Evolutionary conservation across 1,140 invertebrate genomes (phyloP), one percentile per base, ranked within the genome.

Genomic region (Microplitis mediator): DNA sequence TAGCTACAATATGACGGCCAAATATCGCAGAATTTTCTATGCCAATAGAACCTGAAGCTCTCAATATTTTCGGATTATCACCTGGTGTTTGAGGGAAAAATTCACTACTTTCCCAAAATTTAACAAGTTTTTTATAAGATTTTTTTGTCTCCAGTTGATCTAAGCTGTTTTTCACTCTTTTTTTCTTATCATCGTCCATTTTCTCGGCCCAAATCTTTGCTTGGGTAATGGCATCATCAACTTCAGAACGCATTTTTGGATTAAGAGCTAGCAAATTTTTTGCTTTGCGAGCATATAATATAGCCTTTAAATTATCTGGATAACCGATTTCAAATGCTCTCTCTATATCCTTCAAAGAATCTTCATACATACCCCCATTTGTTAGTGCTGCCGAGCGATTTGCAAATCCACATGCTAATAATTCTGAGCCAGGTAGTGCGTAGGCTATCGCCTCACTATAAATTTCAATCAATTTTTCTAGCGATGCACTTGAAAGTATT

Each of bases 311-410:
- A 62, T 61, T 4, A 6, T 67, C 58, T 1, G 73, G 69, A 71
- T 50, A 71, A 11, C 39, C 32, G 8, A 54, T 14, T 14, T 23
- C 14, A 1, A 74, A 52, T 0, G 73, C 69, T 62, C 73, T 14
- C 1, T 71, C 54, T 23, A 74, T 74, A 16, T 74, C 73, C 4
- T 35, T 14, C 0, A 71, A 6, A 52, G 67, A 74, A 56, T 74
- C 69, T 56, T 66, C 69, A 14, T 63, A 68, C 6, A 63, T 65
- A 45, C 51, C 39, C 0, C 50, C 16, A 14, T 60, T 50, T n/a
- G 32, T 67, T 31, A 71, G 31, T 5, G 67, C 8, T 11, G 63
- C 54, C 11, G 69, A 71, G 45, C 73, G 62, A 58, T 71, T 68
- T 8, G 35, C 69, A 56, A 68, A 74, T 1, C 45, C 73, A 3